Base-by-base conservation (phyloP, 1,140 invertebrate species). In the Leucophenga varia region DNA sequence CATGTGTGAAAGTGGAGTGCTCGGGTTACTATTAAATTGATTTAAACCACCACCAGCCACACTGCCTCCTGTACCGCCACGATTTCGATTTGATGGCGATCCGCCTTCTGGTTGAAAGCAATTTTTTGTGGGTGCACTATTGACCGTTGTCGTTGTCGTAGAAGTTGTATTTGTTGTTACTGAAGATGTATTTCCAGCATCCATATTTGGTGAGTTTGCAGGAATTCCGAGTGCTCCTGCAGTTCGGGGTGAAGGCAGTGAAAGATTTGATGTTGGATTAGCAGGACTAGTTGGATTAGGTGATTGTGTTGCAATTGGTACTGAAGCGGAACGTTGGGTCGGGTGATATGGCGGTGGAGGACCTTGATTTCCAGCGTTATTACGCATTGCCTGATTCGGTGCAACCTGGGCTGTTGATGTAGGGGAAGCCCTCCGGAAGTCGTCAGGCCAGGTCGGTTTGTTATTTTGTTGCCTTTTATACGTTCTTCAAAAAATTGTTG, bases 311-410 rank as follows among this genome's bases (percentile, higher is more conserved):
- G 85, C 87, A 63, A 90, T 89, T 54, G 89, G 89, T 39, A 91
- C 89, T 57, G 89, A 91, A 13, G 89, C 88, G 34, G 89, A 90
- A 59, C 89, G 79, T 53, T 88, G 88, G 35, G 85, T 86, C 65
- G 87, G 86, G 72, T 89, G 88, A 77, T 90, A 90, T 10, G 91
- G 86, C 4, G 92, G 92, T 2, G 91, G 92, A 5, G 91, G 90
- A 7, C 91, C 91, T 77, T 91, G 90, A 30, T 21, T 32, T 50
- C 81, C 7, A 78, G 61, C 47, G 22, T 79, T 46, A 78, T 77
- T 47, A 79, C 83, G 20, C 72, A 72, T 30, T 80, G 77, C 19
- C 72, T 76, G 34, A 55, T 46, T 57, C 20, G 41, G 37, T 20
- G 55, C 21, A 43, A n/a, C n/a, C n/a, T n/a, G n/a, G n/a, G n/a